phyloP scores from a whole-genome alignment of 2,113 vertebrate genomes.

The Chionomys nivalis region DNA sequence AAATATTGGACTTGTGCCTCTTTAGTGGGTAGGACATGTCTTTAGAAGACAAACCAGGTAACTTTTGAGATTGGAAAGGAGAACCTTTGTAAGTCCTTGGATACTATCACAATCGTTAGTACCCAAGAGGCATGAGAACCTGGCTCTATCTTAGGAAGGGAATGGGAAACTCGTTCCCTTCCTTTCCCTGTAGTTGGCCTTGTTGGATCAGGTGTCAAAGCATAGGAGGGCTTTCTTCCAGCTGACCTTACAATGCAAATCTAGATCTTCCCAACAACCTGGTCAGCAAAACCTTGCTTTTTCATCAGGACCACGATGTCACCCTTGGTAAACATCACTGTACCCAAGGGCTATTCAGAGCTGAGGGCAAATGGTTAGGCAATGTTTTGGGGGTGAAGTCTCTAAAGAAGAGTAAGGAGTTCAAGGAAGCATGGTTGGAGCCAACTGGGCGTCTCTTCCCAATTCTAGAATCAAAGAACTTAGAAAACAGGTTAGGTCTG shows the following conservation, averaged over 20 bases:
- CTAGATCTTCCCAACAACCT: neutral
- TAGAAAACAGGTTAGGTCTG: neutral
- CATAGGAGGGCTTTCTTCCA: neutral
- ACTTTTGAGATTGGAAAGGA: neutral
- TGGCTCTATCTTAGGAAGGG: neutral
- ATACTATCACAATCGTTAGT: neutral
- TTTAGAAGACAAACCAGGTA: neutral
- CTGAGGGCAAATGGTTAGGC: neutral
- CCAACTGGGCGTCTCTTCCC: accelerated
- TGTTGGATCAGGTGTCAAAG: neutral
- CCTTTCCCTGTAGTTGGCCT: neutral
- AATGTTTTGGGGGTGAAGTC: neutral
- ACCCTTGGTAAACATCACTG: neutral
- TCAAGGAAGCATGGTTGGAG: accelerated
- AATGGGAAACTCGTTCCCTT: neutral
- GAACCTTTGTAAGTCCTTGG: neutral
- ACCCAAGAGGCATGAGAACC: neutral
- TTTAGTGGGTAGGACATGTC: neutral
- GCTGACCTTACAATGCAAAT: neutral
- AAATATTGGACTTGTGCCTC: neutral
- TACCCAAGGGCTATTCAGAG: neutral
- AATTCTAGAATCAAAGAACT: neutral
- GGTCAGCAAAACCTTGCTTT: neutral
- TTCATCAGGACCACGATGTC: neutral
- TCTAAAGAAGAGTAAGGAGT: neutral